Evolutionary conservation across 2,797 vertebrate genomes (phyloP), one percentile per base, ranked within the genome.

Genomic region (Fundulus diaphanus): DNA sequence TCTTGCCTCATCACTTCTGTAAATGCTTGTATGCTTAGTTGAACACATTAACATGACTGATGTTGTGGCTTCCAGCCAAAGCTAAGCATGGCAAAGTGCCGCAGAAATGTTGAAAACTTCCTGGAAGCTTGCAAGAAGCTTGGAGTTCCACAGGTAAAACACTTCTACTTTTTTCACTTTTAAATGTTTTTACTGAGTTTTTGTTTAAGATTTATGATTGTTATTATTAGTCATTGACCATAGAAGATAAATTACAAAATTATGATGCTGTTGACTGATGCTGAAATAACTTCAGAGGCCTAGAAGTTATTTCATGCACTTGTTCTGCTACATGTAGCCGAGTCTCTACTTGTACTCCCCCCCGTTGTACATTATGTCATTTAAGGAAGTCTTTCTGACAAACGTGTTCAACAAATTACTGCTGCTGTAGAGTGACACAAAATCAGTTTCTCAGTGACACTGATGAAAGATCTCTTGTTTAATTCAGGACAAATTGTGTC

Each of bases 31-130:
- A 16, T 65, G 33, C 1, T 59, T 15, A 22, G 33, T 67, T 37
- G 29, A 31, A 37, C 37, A 20, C 46, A 72, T 65, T 89, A 74
- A 86, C 61, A 16, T 77, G 18, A 68, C 51, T 78, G 2, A 27
- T 72, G 12, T 82, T 85, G 73, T 68, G 77, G 83, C 59, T 92
- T 92, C 76, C 92, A 99, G 98, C 98, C 98, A 93, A 99, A 99
- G 92, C 96, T 99, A 83, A 99, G 97, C 90, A 99, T 99, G 98
- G 98, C 98, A 75, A 99, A 99, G 88, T 99, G 98, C 90, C 96
- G 98, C 85, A 95, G 98, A 92, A 99, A 99, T 59, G 98, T 99
- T 82, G 98, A 99, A 93, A 99, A 98, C 94, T 99, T 99, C 84
- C 95, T 99, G 68, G 98, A 99, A 73, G 98, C 98, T 29, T 99